Conservation (phyloP, 1,140 invertebrate species). For the Propsilocerus akamusi region DNA sequence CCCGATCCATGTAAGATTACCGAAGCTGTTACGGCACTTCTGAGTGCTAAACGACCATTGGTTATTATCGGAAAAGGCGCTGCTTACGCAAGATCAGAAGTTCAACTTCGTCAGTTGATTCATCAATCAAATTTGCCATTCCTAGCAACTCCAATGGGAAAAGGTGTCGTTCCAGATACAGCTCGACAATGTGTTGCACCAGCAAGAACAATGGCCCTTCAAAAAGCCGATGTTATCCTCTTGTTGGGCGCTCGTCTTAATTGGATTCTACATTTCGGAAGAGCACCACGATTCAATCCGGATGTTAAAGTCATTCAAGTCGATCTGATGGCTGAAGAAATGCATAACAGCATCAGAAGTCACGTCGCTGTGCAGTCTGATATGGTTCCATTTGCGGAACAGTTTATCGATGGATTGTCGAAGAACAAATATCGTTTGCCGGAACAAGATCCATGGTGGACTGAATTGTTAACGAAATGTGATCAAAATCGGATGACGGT, state of each 20-base stretch:
- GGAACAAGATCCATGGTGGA: constrained; percentile 34
- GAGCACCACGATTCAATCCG: constrained; percentile 59
- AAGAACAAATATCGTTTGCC: constrained; percentile 29
- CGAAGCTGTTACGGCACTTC: constrained; percentile 46
- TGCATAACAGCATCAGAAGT: constrained; percentile 70
- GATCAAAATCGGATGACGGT: constrained; percentile 37
- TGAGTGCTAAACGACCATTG: constrained; percentile 56
- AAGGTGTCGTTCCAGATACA: constrained; percentile 77
- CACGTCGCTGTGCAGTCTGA: constrained; percentile 63
- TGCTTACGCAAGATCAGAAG: constrained; percentile 64
- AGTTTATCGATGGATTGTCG: constrained; percentile 35
- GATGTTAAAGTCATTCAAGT: constrained; percentile 87
- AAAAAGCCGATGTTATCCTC: constrained; percentile 74
- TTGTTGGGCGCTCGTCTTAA: constrained; percentile 83
- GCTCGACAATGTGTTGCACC: constrained; percentile 59
- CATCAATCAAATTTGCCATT: constrained; percentile 60
- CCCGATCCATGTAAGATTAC: constrained; percentile 46
- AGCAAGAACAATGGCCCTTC: constrained; percentile 69
- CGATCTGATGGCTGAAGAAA: constrained; percentile 76
- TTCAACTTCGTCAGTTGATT: constrained; percentile 46
- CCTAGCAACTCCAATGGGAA: constrained; percentile 91
- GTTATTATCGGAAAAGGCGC: constrained; percentile 90
- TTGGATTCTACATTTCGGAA: constrained; percentile 95
- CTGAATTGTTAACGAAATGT: constrained; percentile 32
- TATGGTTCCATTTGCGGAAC: constrained; percentile 44